phyloP scores from a whole-genome alignment of 2,888 invertebrate species.

The Hydraecia micacea region DNA sequence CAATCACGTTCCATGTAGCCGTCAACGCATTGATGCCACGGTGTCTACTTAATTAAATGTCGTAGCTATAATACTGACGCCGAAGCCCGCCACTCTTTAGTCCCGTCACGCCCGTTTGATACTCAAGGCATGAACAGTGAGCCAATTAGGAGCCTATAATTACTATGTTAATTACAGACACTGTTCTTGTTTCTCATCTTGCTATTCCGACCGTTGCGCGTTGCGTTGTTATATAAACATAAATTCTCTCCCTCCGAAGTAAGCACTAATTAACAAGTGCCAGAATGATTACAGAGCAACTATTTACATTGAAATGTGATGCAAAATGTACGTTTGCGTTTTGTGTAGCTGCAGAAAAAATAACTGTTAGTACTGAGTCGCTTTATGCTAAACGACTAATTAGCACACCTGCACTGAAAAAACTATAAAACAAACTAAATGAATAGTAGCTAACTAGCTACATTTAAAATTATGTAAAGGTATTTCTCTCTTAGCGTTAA shows the following conservation, averaged over 20 bases:
- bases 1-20: constrained; percentile 60
- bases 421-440: neutral
- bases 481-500: constrained; percentile 22
- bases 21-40: constrained; percentile 71
- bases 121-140: constrained; percentile 87
- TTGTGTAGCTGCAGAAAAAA: constrained; percentile 33
- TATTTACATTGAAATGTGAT: constrained; percentile 61
- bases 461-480: constrained; percentile 5
- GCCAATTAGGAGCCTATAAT: constrained; percentile 89
- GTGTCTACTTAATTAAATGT: constrained; percentile 83
- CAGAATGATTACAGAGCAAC: constrained; percentile 78
- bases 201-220: constrained; percentile 82
- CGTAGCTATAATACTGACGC: constrained; percentile 69
- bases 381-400: constrained; percentile 29
- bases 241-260: constrained; percentile 80
- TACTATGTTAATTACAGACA: constrained; percentile 89
- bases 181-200: constrained; percentile 86
- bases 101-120: constrained; percentile 85
- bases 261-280: constrained; percentile 82
- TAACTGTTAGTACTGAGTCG: constrained; percentile 14
- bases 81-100: constrained; percentile 71
- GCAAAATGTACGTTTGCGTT: constrained; percentile 38
- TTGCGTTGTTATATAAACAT: constrained; percentile 86
- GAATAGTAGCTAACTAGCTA: neutral
- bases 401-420: constrained; percentile 11